Base-by-base conservation (phyloP, 2,797 vertebrate species). In the Poecilia picta region DNA sequence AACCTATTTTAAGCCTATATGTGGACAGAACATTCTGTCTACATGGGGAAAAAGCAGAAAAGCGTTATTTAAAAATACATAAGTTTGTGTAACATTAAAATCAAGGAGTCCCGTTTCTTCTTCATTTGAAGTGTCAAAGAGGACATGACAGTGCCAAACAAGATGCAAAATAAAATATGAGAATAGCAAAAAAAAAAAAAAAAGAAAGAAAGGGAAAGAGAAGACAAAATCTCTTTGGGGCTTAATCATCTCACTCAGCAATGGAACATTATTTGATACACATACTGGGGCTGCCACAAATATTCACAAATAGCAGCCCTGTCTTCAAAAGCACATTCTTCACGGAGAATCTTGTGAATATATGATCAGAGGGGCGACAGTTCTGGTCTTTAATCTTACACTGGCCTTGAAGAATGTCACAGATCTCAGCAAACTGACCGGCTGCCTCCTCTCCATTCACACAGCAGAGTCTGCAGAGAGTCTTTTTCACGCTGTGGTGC, bases 321-420 rank as follows among this genome's bases (percentile, higher is more conserved):
- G 83, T 89, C 89, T 92, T 93, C 90, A 93, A 89, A 94, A 91
- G 93, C 88, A 74, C 87, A 84, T 92, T 93, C 88, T 92, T 91
- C 89, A 92, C 82, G 89, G 88, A 88, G 85, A 82, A 92, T 91
- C 92, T 94, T 94, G 92, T 94, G 94, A 95, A 93, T 94, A 91
- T 91, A 93, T 94, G 93, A 94, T 94, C 93, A 94, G 91, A 93
- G 88, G 87, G 80, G 74, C 79, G 88, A 91, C 93, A 93, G 89
- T 87, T 81, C 73, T 3, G 77, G 53, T 93, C 91, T 94, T 93
- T 95, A 94, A 95, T 94, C 92, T 94, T 92, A 90, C 92, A 87
- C 89, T 91, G 93, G 93, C 94, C 92, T 93, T 94, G 92, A 94
- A 94, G 93, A 94, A 93, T 92, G 88, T 90, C 93, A 92, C 90